A percentile compares a stretch with the other conserved stretches of the same genome.
Conservation (phyloP, 2,113 vertebrate genomes). For the Rhea pennata region DNA sequence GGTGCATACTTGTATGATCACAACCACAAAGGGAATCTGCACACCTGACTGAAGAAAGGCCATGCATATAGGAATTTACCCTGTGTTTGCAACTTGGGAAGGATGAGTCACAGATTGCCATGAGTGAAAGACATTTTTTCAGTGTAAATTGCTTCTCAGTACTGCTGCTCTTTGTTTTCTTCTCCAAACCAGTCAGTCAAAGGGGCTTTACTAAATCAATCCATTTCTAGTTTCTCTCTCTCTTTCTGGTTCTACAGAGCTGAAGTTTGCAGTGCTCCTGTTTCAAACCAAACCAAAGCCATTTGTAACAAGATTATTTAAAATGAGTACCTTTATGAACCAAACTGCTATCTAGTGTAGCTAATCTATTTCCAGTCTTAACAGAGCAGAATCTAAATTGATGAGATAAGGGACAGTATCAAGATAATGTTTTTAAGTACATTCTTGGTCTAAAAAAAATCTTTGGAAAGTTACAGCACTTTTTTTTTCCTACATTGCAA, state of each 20-base stretch:
- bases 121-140: neutral
- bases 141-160: accelerated
- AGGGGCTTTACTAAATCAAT: neutral
- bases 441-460: neutral
- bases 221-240: neutral
- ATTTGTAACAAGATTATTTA: neutral
- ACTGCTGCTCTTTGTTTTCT: neutral
- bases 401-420: neutral
- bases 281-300: neutral
- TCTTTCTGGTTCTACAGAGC: neutral
- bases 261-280: neutral
- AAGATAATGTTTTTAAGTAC: accelerated
- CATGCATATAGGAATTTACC: neutral
- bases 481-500: neutral
- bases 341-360: neutral
- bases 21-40: neutral
- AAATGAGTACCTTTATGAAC: neutral
- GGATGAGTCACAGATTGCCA: neutral
- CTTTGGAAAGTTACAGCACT: neutral
- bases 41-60: neutral
- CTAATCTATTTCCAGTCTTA: neutral
- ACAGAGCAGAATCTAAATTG: neutral
- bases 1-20: neutral
- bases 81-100: accelerated
- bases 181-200: neutral